phyloP scores from a whole-genome alignment of 2,888 invertebrate genomes.

The Philereme transversata region DNA sequence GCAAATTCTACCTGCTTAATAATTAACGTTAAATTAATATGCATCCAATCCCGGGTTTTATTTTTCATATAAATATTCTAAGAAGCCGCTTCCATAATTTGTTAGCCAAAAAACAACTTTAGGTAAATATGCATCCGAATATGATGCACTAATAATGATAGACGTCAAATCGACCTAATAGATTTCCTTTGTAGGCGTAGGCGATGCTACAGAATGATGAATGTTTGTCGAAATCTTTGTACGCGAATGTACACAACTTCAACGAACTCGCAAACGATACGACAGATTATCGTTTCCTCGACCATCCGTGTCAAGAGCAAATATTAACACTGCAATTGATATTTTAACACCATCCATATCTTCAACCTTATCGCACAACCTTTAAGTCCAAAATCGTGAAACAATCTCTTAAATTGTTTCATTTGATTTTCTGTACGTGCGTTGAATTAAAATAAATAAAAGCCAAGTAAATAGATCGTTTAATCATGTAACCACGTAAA shows the following conservation, averaged over 20 bases:
- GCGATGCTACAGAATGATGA: no score
- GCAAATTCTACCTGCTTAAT: no score
- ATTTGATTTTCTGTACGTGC: constrained; percentile 51
- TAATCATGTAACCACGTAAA: constrained; percentile 63
- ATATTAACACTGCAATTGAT: constrained; percentile 36
- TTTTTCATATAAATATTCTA: no score
- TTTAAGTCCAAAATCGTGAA: constrained; percentile 46
- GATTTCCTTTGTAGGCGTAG: no score
- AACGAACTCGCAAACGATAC: constrained; percentile 55
- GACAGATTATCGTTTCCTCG: constrained; percentile 61
- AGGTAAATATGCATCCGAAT: no score
- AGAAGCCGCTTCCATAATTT: no score
- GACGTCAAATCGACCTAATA: no score
- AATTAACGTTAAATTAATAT: no score
- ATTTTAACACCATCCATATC: constrained; percentile 19
- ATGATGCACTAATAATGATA: no score
- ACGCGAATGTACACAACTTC: constrained; percentile 37
- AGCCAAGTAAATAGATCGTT: constrained; percentile 43
- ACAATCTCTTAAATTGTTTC: constrained; percentile 31
- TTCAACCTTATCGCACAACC: constrained; percentile 27
- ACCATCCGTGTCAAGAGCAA: constrained; percentile 73
- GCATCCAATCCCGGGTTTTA: no score
- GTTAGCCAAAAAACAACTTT: no score
- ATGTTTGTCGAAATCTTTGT: constrained; percentile 6
- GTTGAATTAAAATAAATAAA: constrained; percentile 52